Percentiles rank a stretch among this genome's conserved stretches.
phyloP scores from a whole-genome alignment of 2,888 invertebrate species.

The Pristionchus exspectatus region DNA sequence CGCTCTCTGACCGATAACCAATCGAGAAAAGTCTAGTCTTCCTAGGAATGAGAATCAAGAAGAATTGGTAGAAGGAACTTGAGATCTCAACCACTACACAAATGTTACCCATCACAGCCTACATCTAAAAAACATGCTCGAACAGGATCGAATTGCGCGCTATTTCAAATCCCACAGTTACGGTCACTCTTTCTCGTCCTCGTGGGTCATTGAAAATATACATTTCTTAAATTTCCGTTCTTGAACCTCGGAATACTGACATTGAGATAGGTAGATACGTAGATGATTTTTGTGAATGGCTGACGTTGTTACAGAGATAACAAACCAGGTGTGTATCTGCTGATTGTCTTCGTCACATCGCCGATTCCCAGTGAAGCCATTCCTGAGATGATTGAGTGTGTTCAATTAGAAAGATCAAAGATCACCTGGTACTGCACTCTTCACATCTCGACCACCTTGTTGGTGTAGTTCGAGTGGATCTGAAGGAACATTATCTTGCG shows the following conservation, averaged over 20 bases:
- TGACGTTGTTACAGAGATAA: neutral
- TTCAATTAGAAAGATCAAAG: neutral
- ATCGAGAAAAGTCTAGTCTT: neutral
- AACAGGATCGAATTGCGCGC: neutral
- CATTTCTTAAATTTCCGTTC: neutral
- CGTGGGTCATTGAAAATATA: neutral
- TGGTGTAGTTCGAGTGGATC: slow-evolving; percentile 25
- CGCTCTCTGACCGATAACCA: neutral
- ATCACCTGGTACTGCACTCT: slow-evolving; percentile 36
- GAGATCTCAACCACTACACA: no score
- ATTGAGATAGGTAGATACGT: no score
- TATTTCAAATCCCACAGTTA: neutral
- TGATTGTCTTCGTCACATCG: slow-evolving; percentile 42
- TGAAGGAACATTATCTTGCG: neutral
- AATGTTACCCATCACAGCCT: neutral
- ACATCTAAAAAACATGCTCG: neutral
- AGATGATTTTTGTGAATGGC: neutral
- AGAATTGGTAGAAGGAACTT: no score
- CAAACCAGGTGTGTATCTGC: slow-evolving; percentile 30
- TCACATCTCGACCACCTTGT: slow-evolving; percentile 14
- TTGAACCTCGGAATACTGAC: no score
- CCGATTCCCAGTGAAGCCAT: slow-evolving; percentile 50
- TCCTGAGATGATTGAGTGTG: neutral
- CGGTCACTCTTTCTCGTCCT: neutral
- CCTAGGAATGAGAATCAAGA: neutral